A percentile compares a stretch with the other conserved stretches of the same genome.
phyloP scores from a whole-genome alignment of 2,888 invertebrate genomes.

The Agrilus mali region DNA sequence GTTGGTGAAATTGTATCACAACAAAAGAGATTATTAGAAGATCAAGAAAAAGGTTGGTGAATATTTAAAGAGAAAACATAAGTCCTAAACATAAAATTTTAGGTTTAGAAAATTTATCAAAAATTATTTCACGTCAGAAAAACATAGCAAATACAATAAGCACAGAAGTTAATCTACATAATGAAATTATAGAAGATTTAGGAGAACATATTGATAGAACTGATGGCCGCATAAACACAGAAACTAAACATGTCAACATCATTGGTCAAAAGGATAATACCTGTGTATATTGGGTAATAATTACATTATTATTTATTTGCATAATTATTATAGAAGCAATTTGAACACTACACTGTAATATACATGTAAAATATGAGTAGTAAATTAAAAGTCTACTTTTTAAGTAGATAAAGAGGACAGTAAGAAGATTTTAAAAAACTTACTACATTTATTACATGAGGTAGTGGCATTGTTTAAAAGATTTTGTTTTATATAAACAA shows the following conservation, averaged over 20 bases:
- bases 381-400: too few relatives aligned
- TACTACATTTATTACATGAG: too few relatives aligned
- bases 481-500: too few relatives aligned
- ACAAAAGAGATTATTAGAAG: conserved; percentile 47
- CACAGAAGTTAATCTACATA: conserved; percentile 64
- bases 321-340: conserved; percentile 47
- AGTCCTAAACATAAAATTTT: too few relatives aligned
- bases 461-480: too few relatives aligned
- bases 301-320: conserved; percentile 52
- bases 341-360: conserved; percentile 20
- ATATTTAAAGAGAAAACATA: too few relatives aligned
- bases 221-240: conserved; percentile 50
- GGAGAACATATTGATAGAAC: conserved; percentile 60
- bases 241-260: conserved; percentile 52
- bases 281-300: conserved; percentile 63
- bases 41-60: conserved; percentile 54
- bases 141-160: conserved; percentile 61
- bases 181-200: conserved; percentile 67
- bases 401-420: too few relatives aligned
- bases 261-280: conserved; percentile 57
- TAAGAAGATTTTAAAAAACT: too few relatives aligned
- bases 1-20: conserved; percentile 40
- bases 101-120: conserved; percentile 52
- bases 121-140: conserved; percentile 64
- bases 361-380: not conserved